Evolutionary conservation across 2,888 invertebrate species (phyloP), one percentile per base, ranked within the genome.

Genomic region (Piscicola geometra): DNA sequence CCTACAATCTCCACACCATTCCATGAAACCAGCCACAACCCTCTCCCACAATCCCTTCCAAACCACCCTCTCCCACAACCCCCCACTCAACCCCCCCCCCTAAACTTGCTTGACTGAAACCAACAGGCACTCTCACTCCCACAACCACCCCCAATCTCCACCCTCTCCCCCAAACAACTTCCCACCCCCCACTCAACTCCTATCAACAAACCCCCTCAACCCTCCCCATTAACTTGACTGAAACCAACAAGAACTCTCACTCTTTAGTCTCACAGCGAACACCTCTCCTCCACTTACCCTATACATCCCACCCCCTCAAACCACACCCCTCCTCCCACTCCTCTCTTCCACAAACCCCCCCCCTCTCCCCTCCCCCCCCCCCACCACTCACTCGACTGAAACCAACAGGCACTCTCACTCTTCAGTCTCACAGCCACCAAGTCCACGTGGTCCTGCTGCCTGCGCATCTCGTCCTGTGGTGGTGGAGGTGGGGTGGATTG

Each of bases 381-480:
- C 5, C 68, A 68, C 32, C 35, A 79, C 78, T 74, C 33, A 84
- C 85, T 80, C 32, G 82, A 80, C 30, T 82, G 81, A 80, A 86
- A 86, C 87, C 87, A 88, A 30, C 80, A 78, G 67, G 86, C 86
- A 78, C 85, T 86, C 75, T 87, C 88, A 81, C 86, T 85, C 76
- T 87, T 86, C 28, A 90, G 83, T 71, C 89, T 83, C 9, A 88
- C 88, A 82, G 90, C 88, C 70, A 98, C 94, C 83, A 93, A 91
- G 75, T 92, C 90, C 36, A 95, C 94, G 87, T 99, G 99, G 82
- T 95, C 95, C 79, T 91, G 90, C 84, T 99, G 99, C 68, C 92
- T 92, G 78, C 91, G 92, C 80, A 92, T 91, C 86, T 99, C 99
- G 82, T 98, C 97, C 86, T 56, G 41, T 41, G 41, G 15, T 5